Conservation (phyloP, 1,140 invertebrate species). For the Heliconius hermathena region DNA sequence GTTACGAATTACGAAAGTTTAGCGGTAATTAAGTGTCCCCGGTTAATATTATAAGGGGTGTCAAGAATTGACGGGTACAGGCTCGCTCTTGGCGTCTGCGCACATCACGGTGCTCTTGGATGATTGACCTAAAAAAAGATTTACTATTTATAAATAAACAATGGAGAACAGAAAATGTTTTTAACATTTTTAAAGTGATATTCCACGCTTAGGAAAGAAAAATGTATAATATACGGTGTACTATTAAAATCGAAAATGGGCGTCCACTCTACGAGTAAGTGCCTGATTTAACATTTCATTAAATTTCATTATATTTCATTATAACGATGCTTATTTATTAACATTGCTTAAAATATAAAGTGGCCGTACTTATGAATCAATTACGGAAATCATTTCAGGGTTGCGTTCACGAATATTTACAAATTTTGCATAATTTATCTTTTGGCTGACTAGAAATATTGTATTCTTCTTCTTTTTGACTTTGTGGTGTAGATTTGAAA, state of each 20-base stretch:
- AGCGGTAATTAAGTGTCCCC: conserved; percentile 17
- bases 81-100: not conserved
- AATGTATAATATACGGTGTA: too few species aligned
- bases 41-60: not conserved
- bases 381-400: not conserved
- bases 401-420: not conserved
- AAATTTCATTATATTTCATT: not conserved
- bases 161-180: not conserved
- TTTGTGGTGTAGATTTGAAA: too few species aligned
- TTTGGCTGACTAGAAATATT: not conserved
- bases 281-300: not conserved
- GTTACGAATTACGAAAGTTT: conserved; percentile 8
- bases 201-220: too few species aligned
- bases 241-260: not conserved
- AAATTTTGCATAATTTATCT: not conserved
- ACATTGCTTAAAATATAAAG: not conserved
- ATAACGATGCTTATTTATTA: not conserved
- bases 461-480: not conserved
- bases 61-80: conserved; percentile 7
- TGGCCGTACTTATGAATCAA: not conserved
- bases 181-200: too few species aligned
- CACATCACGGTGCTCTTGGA: not conserved
- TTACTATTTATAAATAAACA: not conserved
- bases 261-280: not conserved
- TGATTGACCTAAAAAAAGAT: not conserved